Conservation (phyloP, 2,888 invertebrate species). For the Hofmannophila pseudospretella region DNA sequence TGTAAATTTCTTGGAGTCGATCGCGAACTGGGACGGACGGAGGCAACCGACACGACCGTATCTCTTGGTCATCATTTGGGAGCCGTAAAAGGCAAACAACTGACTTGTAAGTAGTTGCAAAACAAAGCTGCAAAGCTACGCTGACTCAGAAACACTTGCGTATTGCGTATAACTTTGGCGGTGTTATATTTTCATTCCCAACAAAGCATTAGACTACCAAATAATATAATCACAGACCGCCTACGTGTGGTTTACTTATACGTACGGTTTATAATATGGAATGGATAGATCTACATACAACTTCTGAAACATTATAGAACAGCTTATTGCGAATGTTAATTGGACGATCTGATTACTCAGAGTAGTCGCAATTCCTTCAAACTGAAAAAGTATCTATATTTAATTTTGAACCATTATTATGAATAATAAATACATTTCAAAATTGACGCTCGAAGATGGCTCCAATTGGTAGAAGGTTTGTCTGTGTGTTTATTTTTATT, state of each 20-base stretch:
- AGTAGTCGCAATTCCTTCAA: neutral
- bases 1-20: slow-evolving; percentile 14
- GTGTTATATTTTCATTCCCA: too few species aligned
- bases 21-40: slow-evolving; percentile 15
- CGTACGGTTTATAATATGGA: too few species aligned
- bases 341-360: too few species aligned
- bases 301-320: too few species aligned
- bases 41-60: slow-evolving; percentile 16
- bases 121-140: slow-evolving; percentile 42
- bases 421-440: neutral
- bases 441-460: slow-evolving; percentile 12
- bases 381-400: neutral
- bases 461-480: slow-evolving; percentile 28
- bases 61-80: slow-evolving; percentile 28
- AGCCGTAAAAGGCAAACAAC: slow-evolving; percentile 47
- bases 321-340: too few species aligned
- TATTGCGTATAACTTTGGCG: neutral
- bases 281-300: too few species aligned
- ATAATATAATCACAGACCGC: too few species aligned
- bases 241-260: too few species aligned
- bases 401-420: neutral
- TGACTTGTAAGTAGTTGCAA: slow-evolving; percentile 33
- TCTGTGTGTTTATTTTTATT: slow-evolving; percentile 54
- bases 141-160: slow-evolving; percentile 42
- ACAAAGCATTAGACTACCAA: too few species aligned